Base-by-base conservation (phyloP, 2,113 vertebrate genomes). In the Chrysochloris asiatica region DNA sequence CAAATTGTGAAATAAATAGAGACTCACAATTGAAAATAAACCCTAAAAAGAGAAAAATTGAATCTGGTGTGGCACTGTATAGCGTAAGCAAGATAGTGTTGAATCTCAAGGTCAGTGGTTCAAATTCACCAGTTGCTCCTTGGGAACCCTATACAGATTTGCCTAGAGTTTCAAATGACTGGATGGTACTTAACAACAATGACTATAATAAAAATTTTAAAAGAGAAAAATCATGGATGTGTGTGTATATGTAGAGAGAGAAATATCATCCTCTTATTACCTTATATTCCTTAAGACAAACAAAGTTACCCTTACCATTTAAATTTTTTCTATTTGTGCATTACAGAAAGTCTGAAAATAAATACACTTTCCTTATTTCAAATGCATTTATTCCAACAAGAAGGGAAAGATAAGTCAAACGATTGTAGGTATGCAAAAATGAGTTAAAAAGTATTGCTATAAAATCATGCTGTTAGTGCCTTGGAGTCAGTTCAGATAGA, bases 1-100 rank as follows among this genome's bases (percentile, higher is more conserved):
- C 72, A 83, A 43, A n/a, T 54, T 82, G n/a, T 78, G 56, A 86
- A 87, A 59, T 76, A 71, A 86, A 89, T 38, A 50, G 79, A 73
- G 28, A 12, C 21, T 89, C 11, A 16, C 5, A 63, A 76, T 56
- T 48, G 61, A 83, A 89, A 90, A 47, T n/a, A 41, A 87, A 78
- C 30, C 43, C 38, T 65, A 47, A 26, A 22, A 86, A 76, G 21
- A 63, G 38, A 90, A 73, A 45, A 79, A 79, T 9, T n/a, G 30
- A 77, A 84, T 59, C 73, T 43, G 30, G 50, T n/a, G n/a, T n/a
- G n/a, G n/a, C n/a, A n/a, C n/a, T n/a, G n/a, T n/a, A n/a, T n/a
- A n/a, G n/a, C n/a, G n/a, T n/a, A n/a, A n/a, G n/a, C n/a, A n/a
- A n/a, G n/a, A n/a, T n/a, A n/a, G n/a, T n/a, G n/a, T n/a, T n/a